Evolutionary conservation across 2,113 vertebrate species (phyloP).

Genomic region (Dendropsophus ebraccatus): DNA sequence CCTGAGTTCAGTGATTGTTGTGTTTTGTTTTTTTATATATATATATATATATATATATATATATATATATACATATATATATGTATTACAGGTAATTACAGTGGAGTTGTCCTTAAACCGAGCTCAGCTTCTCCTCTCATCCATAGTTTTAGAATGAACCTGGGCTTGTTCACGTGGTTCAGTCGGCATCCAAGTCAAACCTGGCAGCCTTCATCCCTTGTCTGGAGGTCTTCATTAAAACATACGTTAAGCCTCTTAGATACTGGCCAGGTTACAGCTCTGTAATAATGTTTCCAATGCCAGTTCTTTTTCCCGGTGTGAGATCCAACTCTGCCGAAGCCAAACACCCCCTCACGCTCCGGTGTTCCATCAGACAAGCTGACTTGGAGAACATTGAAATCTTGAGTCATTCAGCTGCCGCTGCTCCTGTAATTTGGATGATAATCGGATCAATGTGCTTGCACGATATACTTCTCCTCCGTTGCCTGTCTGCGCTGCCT

Average conservation of each 20-base stretch:
- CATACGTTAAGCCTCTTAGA: conserved; percentile 59
- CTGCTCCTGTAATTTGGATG: conserved; percentile 59
- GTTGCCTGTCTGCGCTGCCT: conserved; percentile 38
- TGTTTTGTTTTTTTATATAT: no score
- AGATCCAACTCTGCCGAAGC: conserved; percentile 52
- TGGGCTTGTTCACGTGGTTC: conserved; percentile 42
- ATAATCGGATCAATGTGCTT: conserved; percentile 60
- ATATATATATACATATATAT: neutral
- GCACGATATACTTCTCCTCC: conserved; percentile 42
- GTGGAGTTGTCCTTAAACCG: neutral
- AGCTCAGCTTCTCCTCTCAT: conserved; percentile 6
- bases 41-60: no score
- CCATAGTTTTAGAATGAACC: conserved; percentile 48
- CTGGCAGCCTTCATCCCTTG: conserved; percentile 50
- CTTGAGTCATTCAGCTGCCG: conserved; percentile 54
- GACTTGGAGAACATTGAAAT: conserved; percentile 58
- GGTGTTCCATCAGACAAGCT: conserved; percentile 58
- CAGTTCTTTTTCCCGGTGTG: conserved; percentile 54
- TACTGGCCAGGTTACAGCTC: conserved; percentile 59
- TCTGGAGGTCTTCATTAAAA: conserved; percentile 60
- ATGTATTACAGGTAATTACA: neutral
- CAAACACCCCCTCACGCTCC: conserved; percentile 51
- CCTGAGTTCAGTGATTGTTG: no score
- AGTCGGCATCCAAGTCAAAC: conserved; percentile 32
- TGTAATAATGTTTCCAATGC: conserved; percentile 59